Evolutionary conservation across 2,888 invertebrate species (phyloP).

Genomic region (Tortrix viridana): DNA sequence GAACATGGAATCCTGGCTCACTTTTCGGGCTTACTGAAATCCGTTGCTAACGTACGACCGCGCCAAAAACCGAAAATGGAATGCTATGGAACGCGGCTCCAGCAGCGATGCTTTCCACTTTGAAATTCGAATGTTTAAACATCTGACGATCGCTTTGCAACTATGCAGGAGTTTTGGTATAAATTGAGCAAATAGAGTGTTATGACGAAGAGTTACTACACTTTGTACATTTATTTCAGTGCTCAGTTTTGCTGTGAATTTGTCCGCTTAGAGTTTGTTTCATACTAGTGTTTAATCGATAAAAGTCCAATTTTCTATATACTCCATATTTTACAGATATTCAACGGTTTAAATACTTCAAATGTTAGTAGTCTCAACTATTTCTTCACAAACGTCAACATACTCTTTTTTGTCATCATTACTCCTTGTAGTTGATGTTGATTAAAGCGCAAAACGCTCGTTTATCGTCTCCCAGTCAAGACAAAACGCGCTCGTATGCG

Average conservation of each 20-base stretch:
- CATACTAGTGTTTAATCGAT: too few relatives aligned
- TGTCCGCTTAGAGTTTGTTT: too few relatives aligned
- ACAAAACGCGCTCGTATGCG: background rate
- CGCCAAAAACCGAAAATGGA: constrained; percentile 28
- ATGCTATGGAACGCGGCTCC: constrained; percentile 10
- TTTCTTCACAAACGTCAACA: too few relatives aligned
- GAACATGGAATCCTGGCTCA: constrained; percentile 8
- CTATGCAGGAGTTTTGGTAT: constrained; percentile 24
- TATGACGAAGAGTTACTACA: constrained; percentile 8
- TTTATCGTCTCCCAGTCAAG: too few relatives aligned
- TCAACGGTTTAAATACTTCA: too few relatives aligned
- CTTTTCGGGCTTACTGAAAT: constrained; percentile 17
- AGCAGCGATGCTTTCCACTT: constrained; percentile 18
- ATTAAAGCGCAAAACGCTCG: background rate
- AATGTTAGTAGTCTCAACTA: too few relatives aligned
- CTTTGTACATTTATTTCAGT: background rate
- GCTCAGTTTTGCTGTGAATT: background rate
- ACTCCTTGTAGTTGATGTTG: background rate
- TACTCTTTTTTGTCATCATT: background rate
- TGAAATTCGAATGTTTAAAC: constrained; percentile 23
- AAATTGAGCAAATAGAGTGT: constrained; percentile 31
- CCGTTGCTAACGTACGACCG: constrained; percentile 17
- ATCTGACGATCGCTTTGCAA: constrained; percentile 16
- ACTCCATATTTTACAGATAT: too few relatives aligned
- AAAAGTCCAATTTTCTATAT: too few relatives aligned